phyloP scores from a whole-genome alignment of 2,797 vertebrate species.

The Sebastes nivosus region DNA sequence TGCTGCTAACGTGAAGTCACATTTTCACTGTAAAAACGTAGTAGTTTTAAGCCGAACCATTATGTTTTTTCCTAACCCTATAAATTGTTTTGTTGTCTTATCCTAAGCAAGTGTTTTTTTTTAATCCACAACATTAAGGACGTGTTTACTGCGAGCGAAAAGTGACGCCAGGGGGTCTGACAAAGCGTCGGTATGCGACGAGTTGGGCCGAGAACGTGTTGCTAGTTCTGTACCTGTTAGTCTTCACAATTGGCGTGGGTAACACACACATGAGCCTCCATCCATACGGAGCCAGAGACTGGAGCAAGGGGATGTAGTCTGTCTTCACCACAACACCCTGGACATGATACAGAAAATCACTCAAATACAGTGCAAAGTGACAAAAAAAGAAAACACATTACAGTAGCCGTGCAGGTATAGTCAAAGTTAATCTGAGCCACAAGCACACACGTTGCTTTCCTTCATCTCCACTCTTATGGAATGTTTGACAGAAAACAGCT shows the following conservation, averaged over 20 bases:
- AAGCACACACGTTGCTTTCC: background rate
- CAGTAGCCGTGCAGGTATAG: background rate
- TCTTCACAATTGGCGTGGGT: conserved; percentile 91
- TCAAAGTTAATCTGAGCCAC: background rate
- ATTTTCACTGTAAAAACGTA: too few relatives aligned
- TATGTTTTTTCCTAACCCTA: too few relatives aligned
- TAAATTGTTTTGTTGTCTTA: too few relatives aligned
- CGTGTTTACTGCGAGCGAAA: too few relatives aligned
- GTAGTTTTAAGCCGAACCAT: too few relatives aligned
- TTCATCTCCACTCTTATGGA: conserved; percentile 9
- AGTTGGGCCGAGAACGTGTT: too few relatives aligned
- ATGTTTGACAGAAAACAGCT: conserved; percentile 39
- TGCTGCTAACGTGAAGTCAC: too few relatives aligned
- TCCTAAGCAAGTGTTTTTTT: too few relatives aligned
- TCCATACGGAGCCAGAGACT: conserved; percentile 91
- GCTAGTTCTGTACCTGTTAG: conserved; percentile 86
- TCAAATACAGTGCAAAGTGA: background rate
- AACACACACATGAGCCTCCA: conserved; percentile 96
- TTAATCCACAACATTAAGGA: too few relatives aligned
- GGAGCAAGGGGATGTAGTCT: conserved; percentile 93
- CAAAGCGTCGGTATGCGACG: too few relatives aligned
- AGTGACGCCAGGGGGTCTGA: too few relatives aligned
- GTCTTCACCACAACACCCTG: conserved; percentile 92
- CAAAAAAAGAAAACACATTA: background rate
- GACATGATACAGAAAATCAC: conserved; percentile 1